Conservation (phyloP, 2,888 invertebrate genomes). For the Orthosia cruda region DNA sequence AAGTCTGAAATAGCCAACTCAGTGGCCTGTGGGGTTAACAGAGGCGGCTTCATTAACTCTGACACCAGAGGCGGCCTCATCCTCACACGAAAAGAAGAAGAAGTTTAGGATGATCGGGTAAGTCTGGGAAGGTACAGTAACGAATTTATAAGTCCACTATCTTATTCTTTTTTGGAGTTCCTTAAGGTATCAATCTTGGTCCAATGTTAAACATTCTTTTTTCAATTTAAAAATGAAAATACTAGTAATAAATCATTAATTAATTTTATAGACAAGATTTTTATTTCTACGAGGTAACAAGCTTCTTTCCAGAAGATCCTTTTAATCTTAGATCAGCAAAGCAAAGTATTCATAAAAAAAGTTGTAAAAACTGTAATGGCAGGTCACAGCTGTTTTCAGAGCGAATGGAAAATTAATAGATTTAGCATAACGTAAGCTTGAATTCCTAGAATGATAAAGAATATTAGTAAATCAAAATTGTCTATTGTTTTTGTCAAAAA, state of each 20-base stretch:
- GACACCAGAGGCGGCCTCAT: too few relatives aligned
- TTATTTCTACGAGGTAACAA: background rate
- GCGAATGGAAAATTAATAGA: background rate
- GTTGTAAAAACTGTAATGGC: constrained; percentile 34
- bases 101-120: too few relatives aligned
- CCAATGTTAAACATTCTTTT: background rate
- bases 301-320: constrained; percentile 5
- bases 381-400: constrained; percentile 22
- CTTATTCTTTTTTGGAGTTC: background rate
- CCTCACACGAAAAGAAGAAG: too few relatives aligned
- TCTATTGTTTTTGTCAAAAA: too few relatives aligned
- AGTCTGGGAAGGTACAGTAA: too few relatives aligned
- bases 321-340: constrained; percentile 42
- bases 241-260: background rate
- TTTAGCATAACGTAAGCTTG: too few relatives aligned
- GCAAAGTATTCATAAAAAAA: constrained; percentile 38
- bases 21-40: too few relatives aligned
- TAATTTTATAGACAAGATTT: background rate
- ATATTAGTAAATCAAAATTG: too few relatives aligned
- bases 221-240: too few relatives aligned
- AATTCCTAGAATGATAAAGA: background rate
- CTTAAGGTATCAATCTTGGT: background rate
- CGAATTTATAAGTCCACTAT: too few relatives aligned
- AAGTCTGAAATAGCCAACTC: too few relatives aligned
- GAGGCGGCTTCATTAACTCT: too few relatives aligned